Evolutionary conservation across 2,113 vertebrate genomes (phyloP), one percentile per base, ranked within the genome.

Genomic region (Corapipo altera): DNA sequence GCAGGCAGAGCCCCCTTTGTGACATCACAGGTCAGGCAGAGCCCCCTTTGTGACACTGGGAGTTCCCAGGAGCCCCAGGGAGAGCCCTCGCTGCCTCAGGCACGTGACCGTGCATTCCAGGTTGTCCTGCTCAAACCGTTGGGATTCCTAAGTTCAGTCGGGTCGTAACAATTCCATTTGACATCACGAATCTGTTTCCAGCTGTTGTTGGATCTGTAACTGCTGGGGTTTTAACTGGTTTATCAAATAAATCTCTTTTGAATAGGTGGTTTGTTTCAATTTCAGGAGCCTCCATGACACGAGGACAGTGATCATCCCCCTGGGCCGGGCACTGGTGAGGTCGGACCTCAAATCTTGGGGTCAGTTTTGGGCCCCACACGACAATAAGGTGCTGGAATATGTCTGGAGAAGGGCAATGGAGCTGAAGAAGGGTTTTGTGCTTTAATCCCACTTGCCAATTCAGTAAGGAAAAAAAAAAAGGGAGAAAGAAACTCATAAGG

Each of bases 271-370:
- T 66, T 88, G 9, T 44, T 44, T 88, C 69, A 33, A 7, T 66
- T 66, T 80, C 35, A 28, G 33, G 51, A 58, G 35, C 15, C 32
- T 51, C 59, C 43, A 35, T 35, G 27, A 66, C 22, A 66, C 6
- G 35, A 80, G 32, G 8, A 32, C 43, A 80, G 32, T 37, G 35
- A 65, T 48, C 32, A 32, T 19, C 35, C 9, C 32, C 43, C 37
- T 35, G 14, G 43, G 43, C 32, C 65, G 32, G 51, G 76, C 51
- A 43, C 26, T 43, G 49, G 35, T 66, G 43, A 70, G 32, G 14
- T 43, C 0, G 0, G 32, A 79, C 24, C 43, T 66, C 1, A 0
- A 65, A 51, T 51, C 22, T 32, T 27, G 7, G 43, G n/a, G 27
- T 88, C 11, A 19, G 43, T 58, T 88, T 65, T 37, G 35, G 32